These are phyloP conservation scores for Vanessa cardui DNA, from an alignment of 2,888 invertebrate genomes.

Conservation along the genomic window DNA sequence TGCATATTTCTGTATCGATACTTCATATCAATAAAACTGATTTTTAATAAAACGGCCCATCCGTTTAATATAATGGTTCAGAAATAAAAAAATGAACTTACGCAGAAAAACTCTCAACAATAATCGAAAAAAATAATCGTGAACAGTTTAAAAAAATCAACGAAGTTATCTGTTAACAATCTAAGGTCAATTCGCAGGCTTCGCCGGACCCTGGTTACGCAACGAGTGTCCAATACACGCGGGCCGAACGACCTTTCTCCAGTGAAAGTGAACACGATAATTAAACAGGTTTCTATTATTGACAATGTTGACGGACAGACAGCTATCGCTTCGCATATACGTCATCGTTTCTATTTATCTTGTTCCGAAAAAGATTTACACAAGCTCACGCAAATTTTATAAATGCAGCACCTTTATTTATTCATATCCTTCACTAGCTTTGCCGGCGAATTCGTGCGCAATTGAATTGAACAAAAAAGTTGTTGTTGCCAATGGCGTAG, in stretches of 20 bases:
- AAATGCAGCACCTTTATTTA: neutral
- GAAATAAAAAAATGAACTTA: too few species aligned
- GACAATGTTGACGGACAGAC: neutral
- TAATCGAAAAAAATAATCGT: neutral
- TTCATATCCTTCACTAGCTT: too few species aligned
- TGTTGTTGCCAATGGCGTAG: too few species aligned
- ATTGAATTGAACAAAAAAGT: too few species aligned
- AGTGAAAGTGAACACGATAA: conserved; percentile 40
- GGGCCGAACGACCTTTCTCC: conserved; percentile 36
- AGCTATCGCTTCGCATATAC: neutral
- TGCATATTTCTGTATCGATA: too few species aligned
- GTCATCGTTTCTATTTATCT: conserved; percentile 7
- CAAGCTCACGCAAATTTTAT: neutral
- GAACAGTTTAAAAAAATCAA: neutral
- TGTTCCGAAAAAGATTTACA: neutral
- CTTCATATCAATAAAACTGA: too few species aligned
- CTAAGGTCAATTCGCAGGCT: conserved; percentile 13
- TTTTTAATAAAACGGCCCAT: too few species aligned
- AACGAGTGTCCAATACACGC: conserved; percentile 21
- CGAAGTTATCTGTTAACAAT: conserved; percentile 10
- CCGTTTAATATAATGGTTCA: too few species aligned
- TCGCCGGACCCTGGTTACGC: neutral
- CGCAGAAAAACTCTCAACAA: too few species aligned
- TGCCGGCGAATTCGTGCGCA: too few species aligned
- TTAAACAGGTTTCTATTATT: conserved; percentile 35